Evolutionary conservation across 92 coral and sea anemone genomes (phyloP).

Genomic region (Palythoa grandiflora): DNA sequence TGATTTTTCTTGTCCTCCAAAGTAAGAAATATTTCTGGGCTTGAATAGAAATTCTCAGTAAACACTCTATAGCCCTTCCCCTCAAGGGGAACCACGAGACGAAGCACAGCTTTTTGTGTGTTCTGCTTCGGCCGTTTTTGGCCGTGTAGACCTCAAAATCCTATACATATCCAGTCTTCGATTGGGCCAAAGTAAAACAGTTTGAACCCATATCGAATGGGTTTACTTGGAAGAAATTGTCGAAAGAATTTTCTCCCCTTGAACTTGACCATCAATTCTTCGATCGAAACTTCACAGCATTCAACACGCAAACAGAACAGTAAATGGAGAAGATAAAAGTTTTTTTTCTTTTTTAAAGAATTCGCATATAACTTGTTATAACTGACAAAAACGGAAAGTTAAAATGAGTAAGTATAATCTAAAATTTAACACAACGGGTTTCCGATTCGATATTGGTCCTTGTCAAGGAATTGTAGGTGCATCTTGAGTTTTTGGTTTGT

Average conservation of each 20-base stretch:
- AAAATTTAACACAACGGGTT: no score
- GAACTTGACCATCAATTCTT: conserved; percentile 57
- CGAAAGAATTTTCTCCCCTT: conserved; percentile 28
- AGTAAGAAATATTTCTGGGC: conserved; percentile 36
- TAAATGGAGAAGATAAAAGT: no score
- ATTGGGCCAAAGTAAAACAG: conserved; percentile 57
- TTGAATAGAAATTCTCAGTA: conserved; percentile 59
- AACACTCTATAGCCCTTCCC: conserved; percentile 55
- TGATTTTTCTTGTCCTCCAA: conserved; percentile 40
- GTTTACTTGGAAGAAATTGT: conserved; percentile 60
- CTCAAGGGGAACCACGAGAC: conserved; percentile 41
- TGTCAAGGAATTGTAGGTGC: no score
- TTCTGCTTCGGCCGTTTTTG: conserved; percentile 40
- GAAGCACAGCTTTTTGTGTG: conserved; percentile 42
- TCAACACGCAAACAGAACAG: no score
- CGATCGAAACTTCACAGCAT: conserved; percentile 49
- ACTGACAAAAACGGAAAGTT: no score
- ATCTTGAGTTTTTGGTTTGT: no score
- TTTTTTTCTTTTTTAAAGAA: no score
- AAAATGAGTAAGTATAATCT: no score
- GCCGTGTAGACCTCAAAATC: conserved; percentile 53
- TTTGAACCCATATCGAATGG: conserved; percentile 61
- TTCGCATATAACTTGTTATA: no score
- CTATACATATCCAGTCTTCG: conserved; percentile 51
- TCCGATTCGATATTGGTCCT: no score